phyloP scores from a whole-genome alignment of 2,797 vertebrate genomes.

The Dicrostonyx torquatus region DNA sequence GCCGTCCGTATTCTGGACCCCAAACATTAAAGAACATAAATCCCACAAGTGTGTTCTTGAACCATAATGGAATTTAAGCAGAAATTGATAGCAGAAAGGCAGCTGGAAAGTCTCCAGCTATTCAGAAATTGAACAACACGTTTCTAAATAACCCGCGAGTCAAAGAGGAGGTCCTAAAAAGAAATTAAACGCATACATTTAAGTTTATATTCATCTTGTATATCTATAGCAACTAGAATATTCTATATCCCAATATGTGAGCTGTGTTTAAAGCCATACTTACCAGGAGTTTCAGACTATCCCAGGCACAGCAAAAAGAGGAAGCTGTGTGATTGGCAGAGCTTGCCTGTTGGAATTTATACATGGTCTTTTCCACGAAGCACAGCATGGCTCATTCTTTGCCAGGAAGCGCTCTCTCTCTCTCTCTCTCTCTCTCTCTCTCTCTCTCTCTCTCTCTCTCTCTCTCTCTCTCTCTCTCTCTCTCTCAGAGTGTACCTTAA shows the following conservation, averaged over 20 bases:
- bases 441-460: no score
- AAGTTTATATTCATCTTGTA: not conserved
- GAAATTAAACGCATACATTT: not conserved
- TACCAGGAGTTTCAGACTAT: not conserved
- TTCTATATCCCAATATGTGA: not conserved
- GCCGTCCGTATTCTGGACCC: fast-evolving
- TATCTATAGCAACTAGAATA: not conserved
- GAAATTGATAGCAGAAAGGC: constrained; percentile 1
- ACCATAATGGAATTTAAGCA: not conserved
- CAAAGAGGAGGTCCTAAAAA: not conserved
- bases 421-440: no score
- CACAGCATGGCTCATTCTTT: fast-evolving
- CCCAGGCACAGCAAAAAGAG: not conserved
- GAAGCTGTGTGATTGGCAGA: fast-evolving
- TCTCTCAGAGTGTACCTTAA: not conserved
- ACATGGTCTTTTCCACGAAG: not conserved
- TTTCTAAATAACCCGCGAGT: constrained; percentile 12
- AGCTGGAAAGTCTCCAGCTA: constrained; percentile 4
- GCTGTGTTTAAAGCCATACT: not conserved
- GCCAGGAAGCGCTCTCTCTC: no score
- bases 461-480: no score
- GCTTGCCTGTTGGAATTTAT: not conserved
- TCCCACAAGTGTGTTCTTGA: not conserved
- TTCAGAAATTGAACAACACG: constrained; percentile 4
- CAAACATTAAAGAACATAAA: not conserved